Conservation (phyloP, 2,113 vertebrate species). For the Thamnaconus septentrionalis region DNA sequence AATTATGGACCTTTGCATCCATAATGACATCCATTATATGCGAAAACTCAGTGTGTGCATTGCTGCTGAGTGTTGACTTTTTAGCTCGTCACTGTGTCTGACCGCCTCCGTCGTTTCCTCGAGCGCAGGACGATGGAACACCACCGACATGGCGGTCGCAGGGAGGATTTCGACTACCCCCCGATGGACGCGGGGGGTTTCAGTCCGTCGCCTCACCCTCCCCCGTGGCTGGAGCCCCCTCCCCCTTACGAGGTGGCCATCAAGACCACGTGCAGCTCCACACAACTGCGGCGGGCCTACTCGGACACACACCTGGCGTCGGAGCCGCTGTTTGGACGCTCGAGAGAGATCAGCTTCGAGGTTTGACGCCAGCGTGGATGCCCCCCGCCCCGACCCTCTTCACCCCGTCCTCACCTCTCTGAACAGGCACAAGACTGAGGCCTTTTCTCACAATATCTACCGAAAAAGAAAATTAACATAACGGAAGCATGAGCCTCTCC, state of each 20-base stretch:
- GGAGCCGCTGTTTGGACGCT: conserved; percentile 76
- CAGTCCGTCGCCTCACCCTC: conserved; percentile 70
- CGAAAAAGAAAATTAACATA: conserved; percentile 7
- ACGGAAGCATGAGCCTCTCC: conserved; percentile 38
- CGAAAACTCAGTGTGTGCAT: too few relatives aligned
- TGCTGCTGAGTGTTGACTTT: too few relatives aligned
- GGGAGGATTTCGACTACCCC: conserved; percentile 78
- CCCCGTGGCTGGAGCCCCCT: conserved; percentile 76
- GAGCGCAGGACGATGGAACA: conserved; percentile 66
- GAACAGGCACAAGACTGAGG: neutral
- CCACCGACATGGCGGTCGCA: conserved; percentile 56
- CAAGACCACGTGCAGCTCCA: conserved; percentile 79
- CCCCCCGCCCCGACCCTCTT: neutral
- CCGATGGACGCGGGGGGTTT: conserved; percentile 75
- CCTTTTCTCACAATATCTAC: neutral
- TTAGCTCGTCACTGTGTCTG: neutral
- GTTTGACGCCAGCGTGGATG: conserved; percentile 62
- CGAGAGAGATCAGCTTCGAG: conserved; percentile 81
- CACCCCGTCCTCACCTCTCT: too few relatives aligned
- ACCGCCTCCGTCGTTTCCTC: neutral
- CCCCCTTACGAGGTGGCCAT: conserved; percentile 82
- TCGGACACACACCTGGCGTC: conserved; percentile 77
- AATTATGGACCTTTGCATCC: too few relatives aligned
- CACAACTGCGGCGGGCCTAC: conserved; percentile 78
- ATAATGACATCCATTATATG: too few relatives aligned